A percentile compares a stretch with the other conserved stretches of the same genome.
Conservation (phyloP, 2,888 invertebrate genomes). For the Rhyacophila evoluta region DNA sequence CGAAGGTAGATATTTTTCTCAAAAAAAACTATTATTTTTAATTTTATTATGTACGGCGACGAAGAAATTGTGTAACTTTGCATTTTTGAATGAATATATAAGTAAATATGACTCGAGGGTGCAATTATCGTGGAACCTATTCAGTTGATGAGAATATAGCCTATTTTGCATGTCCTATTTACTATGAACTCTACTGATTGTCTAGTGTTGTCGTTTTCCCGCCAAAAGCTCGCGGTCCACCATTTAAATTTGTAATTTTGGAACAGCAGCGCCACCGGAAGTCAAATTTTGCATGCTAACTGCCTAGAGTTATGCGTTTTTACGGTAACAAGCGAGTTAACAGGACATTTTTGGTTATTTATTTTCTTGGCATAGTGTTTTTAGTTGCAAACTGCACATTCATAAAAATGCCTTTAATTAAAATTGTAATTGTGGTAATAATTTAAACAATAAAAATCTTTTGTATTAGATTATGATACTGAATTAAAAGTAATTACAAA, state of each 20-base stretch:
- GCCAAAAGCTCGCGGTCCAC: background rate
- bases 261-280: background rate
- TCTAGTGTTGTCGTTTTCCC: background rate
- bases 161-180: background rate
- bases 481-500: no score
- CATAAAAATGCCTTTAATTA: no score
- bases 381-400: background rate
- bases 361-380: background rate
- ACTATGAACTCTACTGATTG: background rate
- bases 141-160: background rate
- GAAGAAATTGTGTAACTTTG: background rate
- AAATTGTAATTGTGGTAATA: no score
- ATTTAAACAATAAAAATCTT: no score
- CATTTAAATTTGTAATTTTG: conserved; percentile 10
- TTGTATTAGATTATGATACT: no score
- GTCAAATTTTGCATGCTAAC: background rate
- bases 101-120: background rate
- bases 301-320: background rate
- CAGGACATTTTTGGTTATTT: background rate
- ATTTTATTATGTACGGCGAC: background rate
- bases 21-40: no score
- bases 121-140: background rate
- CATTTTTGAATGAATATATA: background rate
- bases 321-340: conserved; percentile 9
- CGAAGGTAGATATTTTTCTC: no score